A percentile compares a stretch with the other conserved stretches of the same genome.
Conservation (phyloP, 1,140 invertebrate species). For the Hylyphantes graminicola region DNA sequence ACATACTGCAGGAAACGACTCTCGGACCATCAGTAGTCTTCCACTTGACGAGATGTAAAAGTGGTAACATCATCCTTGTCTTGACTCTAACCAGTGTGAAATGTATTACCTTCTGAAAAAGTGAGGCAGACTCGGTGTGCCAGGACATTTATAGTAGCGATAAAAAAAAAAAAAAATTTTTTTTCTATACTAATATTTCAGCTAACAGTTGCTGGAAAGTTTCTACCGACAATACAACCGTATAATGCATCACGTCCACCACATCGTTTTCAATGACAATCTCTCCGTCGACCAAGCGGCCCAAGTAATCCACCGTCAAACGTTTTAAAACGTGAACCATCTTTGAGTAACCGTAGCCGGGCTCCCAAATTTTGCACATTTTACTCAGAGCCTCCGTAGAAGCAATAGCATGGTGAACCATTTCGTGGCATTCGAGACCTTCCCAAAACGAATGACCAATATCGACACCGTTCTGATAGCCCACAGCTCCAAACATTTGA, state of each 20-base stretch:
- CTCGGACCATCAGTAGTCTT: not conserved
- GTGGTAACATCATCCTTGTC: not conserved
- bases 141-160: too few relatives aligned
- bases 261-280: constrained; percentile 17
- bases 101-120: not conserved
- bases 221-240: not conserved
- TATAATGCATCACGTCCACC: not conserved
- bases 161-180: not conserved
- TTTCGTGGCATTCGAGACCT: constrained; percentile 7
- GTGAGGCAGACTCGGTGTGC: too few relatives aligned
- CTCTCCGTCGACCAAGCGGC: not conserved
- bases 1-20: not conserved
- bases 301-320: constrained; percentile 5
- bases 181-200: not conserved
- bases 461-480: not conserved
- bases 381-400: not conserved
- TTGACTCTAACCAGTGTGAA: not conserved
- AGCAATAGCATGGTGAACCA: not conserved
- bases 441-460: not conserved
- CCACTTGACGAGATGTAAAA: not conserved
- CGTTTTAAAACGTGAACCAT: constrained; percentile 3
- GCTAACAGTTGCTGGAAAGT: not conserved
- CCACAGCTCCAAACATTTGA: constrained; percentile 1
- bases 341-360: constrained; percentile 25
- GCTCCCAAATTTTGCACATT: constrained; percentile 24